phyloP scores from a whole-genome alignment of 2,888 invertebrate species.

The Alentia gelatinosa region DNA sequence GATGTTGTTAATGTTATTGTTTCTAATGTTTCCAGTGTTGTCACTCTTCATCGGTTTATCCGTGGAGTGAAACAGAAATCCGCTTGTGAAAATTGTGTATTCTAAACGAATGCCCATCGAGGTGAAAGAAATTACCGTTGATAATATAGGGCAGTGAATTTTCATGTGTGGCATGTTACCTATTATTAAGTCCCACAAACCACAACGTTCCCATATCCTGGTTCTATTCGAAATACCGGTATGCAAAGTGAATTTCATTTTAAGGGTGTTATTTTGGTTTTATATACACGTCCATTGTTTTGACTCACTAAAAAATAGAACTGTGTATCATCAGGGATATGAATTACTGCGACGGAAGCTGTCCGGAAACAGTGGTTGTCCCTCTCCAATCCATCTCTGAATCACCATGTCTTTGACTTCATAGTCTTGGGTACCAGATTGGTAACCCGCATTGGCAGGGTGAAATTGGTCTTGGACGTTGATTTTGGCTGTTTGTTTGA shows the following conservation, averaged over 20 bases:
- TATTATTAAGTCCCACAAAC: background rate
- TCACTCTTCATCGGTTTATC: background rate
- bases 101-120: background rate
- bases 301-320: too few relatives aligned
- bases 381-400: too few relatives aligned
- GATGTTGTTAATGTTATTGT: background rate
- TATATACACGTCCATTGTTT: background rate
- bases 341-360: too few relatives aligned
- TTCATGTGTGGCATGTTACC: background rate
- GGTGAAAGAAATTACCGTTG: background rate
- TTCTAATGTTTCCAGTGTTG: background rate
- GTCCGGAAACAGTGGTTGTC: too few relatives aligned
- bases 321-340: too few relatives aligned
- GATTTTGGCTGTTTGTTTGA: background rate
- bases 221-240: background rate
- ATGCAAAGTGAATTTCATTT: background rate
- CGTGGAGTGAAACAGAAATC: background rate
- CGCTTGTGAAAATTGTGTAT: background rate
- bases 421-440: too few relatives aligned
- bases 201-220: background rate
- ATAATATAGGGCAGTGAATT: background rate
- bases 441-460: too few relatives aligned
- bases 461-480: background rate
- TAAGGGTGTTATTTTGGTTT: background rate
- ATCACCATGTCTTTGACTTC: background rate